Conservation (phyloP, 2,113 vertebrate species). For the Odocoileus virginianus region DNA sequence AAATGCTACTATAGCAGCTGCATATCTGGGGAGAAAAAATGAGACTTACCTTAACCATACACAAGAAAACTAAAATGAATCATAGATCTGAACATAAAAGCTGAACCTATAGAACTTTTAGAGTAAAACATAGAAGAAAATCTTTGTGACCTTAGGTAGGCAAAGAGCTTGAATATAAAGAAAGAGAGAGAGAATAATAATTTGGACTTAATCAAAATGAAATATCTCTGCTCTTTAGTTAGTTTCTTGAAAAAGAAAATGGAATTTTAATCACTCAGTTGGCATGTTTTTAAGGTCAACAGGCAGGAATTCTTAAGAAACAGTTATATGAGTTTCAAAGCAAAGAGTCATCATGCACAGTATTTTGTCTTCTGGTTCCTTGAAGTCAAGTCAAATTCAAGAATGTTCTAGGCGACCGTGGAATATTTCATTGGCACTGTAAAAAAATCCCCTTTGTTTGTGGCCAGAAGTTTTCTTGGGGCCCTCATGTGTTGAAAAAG, state of each 20-base stretch:
- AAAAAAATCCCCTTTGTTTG: background rate
- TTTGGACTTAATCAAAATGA: background rate
- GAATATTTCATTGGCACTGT: background rate
- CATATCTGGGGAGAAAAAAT: background rate
- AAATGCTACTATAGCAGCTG: background rate
- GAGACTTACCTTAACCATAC: background rate
- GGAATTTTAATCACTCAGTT: background rate
- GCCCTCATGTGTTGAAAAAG: background rate
- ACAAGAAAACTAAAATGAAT: background rate
- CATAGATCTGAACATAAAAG: background rate
- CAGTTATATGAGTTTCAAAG: background rate
- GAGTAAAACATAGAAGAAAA: background rate
- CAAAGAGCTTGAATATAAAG: background rate
- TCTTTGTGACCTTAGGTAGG: background rate
- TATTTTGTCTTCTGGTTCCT: slow-evolving; percentile 27
- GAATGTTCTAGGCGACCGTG: background rate
- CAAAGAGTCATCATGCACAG: background rate
- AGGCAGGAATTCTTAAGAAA: background rate
- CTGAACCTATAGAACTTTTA: slow-evolving; percentile 3
- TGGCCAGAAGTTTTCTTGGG: background rate
- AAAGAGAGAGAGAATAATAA: background rate
- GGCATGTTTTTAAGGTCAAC: background rate
- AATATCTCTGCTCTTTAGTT: background rate
- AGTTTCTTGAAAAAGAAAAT: background rate
- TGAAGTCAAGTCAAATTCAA: background rate